Evolutionary conservation across 2,797 vertebrate species (phyloP).

Genomic region (Schizothorax lantsangensis): DNA sequence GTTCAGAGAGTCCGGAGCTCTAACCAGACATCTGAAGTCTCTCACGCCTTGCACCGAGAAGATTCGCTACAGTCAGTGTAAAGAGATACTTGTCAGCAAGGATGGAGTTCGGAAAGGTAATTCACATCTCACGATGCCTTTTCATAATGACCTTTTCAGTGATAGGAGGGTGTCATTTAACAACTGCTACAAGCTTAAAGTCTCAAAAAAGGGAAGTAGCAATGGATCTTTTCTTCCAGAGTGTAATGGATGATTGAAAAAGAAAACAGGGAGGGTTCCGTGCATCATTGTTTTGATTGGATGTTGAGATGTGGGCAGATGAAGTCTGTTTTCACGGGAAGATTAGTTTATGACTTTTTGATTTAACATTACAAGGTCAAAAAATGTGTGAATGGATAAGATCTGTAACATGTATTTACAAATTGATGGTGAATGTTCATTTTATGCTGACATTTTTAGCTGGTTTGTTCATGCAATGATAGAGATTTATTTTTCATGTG

Average conservation of each 20-base stretch:
- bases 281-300: background rate
- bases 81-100: slow-evolving; percentile 86
- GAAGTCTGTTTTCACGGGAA: background rate
- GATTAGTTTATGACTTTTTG: background rate
- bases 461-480: too few species aligned
- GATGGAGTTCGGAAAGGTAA: slow-evolving; percentile 87
- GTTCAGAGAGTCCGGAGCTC: slow-evolving; percentile 95
- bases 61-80: slow-evolving; percentile 90
- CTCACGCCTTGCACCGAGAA: slow-evolving; percentile 97
- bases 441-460: background rate
- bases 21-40: slow-evolving; percentile 95
- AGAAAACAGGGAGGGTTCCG: background rate
- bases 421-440: background rate
- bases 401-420: background rate
- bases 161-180: background rate
- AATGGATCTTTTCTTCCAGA: background rate
- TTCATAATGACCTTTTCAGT: background rate
- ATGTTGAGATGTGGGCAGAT: background rate
- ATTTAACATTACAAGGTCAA: background rate
- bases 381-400: background rate
- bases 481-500: background rate
- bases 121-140: background rate
- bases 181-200: background rate
- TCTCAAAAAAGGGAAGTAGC: background rate
- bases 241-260: background rate